A percentile compares a stretch with the other conserved stretches of the same genome.
Evolutionary conservation across 2,113 vertebrate species (phyloP).

Genomic region (Dromiciops gliroides): DNA sequence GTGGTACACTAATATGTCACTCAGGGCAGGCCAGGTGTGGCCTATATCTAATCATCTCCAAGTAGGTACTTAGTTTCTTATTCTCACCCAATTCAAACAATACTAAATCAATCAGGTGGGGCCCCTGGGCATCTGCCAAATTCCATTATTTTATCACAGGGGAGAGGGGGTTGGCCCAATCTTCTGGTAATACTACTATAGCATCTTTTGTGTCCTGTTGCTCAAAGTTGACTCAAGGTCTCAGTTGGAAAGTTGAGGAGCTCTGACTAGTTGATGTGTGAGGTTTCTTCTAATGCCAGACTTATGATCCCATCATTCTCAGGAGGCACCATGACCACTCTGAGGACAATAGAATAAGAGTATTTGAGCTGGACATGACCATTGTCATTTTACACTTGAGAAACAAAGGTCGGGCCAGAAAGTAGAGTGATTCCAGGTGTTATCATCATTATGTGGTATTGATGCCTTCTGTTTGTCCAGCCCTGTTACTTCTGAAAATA

Average conservation of each 20-base stretch:
- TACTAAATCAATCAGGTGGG: no score
- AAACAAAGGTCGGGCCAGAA: neutral
- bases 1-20: no score
- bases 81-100: no score
- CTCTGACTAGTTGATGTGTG: neutral
- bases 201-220: neutral
- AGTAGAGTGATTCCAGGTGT: neutral
- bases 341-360: neutral
- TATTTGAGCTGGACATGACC: neutral
- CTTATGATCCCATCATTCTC: neutral
- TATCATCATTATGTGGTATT: neutral
- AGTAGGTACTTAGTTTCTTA: no score
- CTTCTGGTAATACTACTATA: neutral
- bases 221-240: neutral
- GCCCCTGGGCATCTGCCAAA: no score
- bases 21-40: no score
- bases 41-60: no score
- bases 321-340: neutral
- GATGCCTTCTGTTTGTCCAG: neutral
- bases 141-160: no score
- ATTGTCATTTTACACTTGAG: neutral
- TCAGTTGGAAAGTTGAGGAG: neutral
- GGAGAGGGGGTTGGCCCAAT: neutral
- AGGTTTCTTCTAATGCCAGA: neutral
- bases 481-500: neutral